These are phyloP conservation scores for Stictocephala bisonia DNA, from an alignment of 2,888 invertebrate genomes.

Conservation along the genomic window DNA sequence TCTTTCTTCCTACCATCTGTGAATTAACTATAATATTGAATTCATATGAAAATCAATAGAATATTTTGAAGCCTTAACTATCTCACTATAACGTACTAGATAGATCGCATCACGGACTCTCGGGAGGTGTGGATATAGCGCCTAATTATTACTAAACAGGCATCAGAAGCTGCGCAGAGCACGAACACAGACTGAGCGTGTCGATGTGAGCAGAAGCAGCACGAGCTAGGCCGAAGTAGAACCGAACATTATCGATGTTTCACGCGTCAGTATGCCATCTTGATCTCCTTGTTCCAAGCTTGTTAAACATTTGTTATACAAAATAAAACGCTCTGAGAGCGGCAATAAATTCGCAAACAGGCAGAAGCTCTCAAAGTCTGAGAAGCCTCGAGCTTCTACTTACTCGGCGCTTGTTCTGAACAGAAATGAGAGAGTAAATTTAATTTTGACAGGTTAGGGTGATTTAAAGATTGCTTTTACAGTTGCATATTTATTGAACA, in stretches of 20 bases:
- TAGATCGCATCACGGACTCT: too few relatives aligned
- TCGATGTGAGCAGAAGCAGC: background rate
- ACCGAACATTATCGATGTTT: background rate
- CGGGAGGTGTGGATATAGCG: conserved; percentile 4
- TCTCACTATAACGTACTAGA: too few relatives aligned
- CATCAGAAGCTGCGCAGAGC: too few relatives aligned
- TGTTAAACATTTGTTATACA: conserved; percentile 27
- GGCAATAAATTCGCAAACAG: too few relatives aligned
- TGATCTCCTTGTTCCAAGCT: conserved; percentile 13
- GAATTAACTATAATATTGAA: too few relatives aligned
- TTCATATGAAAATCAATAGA: too few relatives aligned
- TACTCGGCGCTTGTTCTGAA: background rate
- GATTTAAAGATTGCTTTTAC: too few relatives aligned
- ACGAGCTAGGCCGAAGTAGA: background rate
- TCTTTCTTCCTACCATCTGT: too few relatives aligned
- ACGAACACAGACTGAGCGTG: conserved; percentile 18
- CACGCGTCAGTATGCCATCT: conserved; percentile 17
- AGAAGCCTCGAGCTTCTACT: background rate
- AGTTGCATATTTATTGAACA: too few relatives aligned
- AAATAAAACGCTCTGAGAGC: conserved; percentile 14
- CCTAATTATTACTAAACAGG: conserved; percentile 23
- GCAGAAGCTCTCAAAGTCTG: conserved; percentile 19
- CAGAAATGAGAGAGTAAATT: conserved; percentile 11
- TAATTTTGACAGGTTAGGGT: background rate
- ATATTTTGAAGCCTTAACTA: too few relatives aligned